Conservation (phyloP, 2,797 vertebrate genomes). For the Malurus splendens region DNA sequence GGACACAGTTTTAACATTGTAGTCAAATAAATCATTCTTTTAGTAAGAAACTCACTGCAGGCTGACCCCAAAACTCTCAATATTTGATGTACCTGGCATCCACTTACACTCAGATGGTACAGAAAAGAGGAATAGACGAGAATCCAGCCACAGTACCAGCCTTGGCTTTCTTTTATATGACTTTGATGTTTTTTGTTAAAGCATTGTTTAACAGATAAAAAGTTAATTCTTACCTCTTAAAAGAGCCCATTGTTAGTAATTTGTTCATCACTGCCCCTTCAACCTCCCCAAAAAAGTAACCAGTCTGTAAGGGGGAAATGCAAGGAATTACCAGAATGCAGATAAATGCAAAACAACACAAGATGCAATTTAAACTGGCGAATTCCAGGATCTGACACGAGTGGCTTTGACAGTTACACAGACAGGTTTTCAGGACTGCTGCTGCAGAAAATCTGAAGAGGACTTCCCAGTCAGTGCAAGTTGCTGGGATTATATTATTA, state of each 20-base stretch:
- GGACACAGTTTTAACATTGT: background rate
- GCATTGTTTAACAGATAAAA: background rate
- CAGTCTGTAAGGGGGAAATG: conserved; percentile 78
- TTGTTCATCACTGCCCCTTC: conserved; percentile 97
- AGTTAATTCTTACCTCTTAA: conserved; percentile 85
- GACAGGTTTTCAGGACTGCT: conserved; percentile 7
- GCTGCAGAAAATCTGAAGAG: conserved; percentile 13
- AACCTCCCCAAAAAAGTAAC: conserved; percentile 91
- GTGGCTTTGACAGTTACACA: background rate
- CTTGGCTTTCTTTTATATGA: conserved; percentile 2
- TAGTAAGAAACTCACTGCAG: conserved; percentile 17
- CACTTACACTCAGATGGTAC: background rate
- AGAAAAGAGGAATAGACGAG: background rate
- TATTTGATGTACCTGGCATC: background rate
- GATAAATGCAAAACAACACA: background rate
- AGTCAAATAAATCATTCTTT: background rate
- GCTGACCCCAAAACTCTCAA: background rate
- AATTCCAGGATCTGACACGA: background rate
- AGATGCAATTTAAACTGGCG: conserved; percentile 3
- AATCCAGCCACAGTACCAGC: background rate
- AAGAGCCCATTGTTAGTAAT: conserved; percentile 92
- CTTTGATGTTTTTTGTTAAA: background rate
- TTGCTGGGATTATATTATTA: background rate
- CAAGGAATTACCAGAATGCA: conserved; percentile 7
- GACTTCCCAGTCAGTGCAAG: background rate